phyloP scores from a whole-genome alignment of 2,113 vertebrate species.

The Indicator maculatus region DNA sequence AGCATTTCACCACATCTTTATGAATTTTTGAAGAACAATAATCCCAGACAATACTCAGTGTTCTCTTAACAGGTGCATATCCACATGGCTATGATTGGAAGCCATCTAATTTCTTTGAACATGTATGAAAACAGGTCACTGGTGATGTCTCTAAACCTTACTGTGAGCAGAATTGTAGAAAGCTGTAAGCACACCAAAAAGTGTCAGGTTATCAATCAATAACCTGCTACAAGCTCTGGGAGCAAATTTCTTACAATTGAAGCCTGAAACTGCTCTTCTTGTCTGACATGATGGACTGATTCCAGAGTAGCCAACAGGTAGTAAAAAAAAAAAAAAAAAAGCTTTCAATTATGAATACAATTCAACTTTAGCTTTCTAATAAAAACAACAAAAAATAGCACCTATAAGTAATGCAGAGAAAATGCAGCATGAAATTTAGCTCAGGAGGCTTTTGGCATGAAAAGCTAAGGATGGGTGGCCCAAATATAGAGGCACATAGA shows the following conservation, averaged over 20 bases:
- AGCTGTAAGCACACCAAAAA: not conserved
- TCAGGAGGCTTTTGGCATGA: conserved; percentile 11
- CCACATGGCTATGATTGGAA: not conserved
- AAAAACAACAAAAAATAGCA: not conserved
- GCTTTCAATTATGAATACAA: not conserved
- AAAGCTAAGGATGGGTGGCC: conserved; percentile 57
- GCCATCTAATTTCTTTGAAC: not conserved
- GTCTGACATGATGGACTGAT: not conserved
- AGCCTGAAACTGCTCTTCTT: not conserved
- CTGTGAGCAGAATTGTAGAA: not conserved
- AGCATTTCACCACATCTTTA: conserved; percentile 8
- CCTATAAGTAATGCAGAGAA: conserved; percentile 22
- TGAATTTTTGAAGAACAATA: conserved; percentile 6
- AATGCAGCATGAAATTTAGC: conserved; percentile 40
- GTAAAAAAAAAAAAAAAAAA: not conserved
- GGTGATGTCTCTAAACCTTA: not conserved
- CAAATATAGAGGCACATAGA: conserved; percentile 45
- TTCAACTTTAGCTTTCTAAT: not conserved
- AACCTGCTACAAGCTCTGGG: not conserved
- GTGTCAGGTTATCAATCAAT: not conserved
- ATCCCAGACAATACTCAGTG: not conserved
- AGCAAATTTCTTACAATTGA: not conserved
- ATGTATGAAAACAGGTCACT: not conserved
- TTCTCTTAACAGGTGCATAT: not conserved
- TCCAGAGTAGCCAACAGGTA: not conserved